Conservation (phyloP, 2,888 invertebrate genomes). For the Drosophila multiciliata region DNA sequence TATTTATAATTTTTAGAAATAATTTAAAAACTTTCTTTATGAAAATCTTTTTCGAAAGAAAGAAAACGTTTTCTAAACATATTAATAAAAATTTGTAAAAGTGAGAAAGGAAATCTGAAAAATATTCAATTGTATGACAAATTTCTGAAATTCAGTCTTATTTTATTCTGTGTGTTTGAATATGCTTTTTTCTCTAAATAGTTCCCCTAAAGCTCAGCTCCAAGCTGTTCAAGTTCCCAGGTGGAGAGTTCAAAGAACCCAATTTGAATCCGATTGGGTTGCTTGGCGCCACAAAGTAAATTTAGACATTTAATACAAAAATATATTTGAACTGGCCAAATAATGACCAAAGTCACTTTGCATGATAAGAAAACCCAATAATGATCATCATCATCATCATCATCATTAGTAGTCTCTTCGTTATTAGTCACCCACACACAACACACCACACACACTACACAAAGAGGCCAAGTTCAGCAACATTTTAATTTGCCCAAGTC, state of each 20-base stretch:
- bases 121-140: not conserved
- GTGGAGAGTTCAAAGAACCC: conserved; percentile 50
- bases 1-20: not conserved
- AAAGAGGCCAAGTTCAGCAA: conserved; percentile 75
- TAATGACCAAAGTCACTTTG: conserved; percentile 61
- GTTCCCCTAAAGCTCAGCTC: not conserved
- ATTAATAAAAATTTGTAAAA: no score
- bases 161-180: not conserved
- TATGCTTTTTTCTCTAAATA: not conserved
- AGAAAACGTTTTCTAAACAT: no score
- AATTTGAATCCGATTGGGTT: not conserved
- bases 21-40: no score
- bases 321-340: conserved; percentile 66
- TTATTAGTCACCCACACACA: conserved; percentile 18
- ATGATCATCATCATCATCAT: conserved; percentile 11
- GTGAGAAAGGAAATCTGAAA: no score
- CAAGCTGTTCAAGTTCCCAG: conserved; percentile 31
- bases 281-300: conserved; percentile 66
- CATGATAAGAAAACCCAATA: conserved; percentile 40
- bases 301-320: conserved; percentile 40
- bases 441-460: conserved; percentile 35
- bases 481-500: conserved; percentile 61
- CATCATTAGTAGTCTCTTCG: not conserved
- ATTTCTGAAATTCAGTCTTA: not conserved
- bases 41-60: no score